Conservation (phyloP, 2,797 vertebrate genomes). For the Pantherophis vulpinus region DNA sequence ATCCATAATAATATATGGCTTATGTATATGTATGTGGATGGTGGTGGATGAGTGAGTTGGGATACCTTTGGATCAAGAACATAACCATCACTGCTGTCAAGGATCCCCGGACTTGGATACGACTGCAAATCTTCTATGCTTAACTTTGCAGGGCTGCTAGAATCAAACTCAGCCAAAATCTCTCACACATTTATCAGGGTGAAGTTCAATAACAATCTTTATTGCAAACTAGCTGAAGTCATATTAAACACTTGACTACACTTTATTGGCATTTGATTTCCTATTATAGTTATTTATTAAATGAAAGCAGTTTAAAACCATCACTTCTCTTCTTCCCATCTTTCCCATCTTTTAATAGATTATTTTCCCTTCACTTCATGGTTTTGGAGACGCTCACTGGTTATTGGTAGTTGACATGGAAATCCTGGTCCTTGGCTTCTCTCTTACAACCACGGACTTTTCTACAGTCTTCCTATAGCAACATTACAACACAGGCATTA, state of each 20-base stretch:
- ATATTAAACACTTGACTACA: background rate
- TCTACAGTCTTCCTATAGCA: background rate
- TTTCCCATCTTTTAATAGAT: background rate
- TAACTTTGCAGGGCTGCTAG: background rate
- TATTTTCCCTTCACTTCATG: background rate
- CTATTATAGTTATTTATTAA: background rate
- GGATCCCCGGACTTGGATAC: background rate
- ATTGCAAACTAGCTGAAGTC: background rate
- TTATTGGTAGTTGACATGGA: background rate
- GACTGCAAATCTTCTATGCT: background rate
- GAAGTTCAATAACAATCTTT: background rate
- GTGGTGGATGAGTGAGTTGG: background rate
- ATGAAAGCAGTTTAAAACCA: background rate
- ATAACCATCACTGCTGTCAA: background rate
- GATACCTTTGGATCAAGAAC: background rate
- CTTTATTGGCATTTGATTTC: background rate
- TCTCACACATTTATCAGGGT: background rate
- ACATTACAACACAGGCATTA: background rate
- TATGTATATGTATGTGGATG: background rate
- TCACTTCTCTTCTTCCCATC: background rate
- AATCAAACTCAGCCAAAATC: background rate
- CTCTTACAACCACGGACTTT: background rate
- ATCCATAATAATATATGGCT: too few relatives aligned
- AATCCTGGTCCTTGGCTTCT: background rate
- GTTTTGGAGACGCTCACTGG: background rate